phyloP scores from a whole-genome alignment of 2,888 invertebrate genomes.

The Phortica magna region DNA sequence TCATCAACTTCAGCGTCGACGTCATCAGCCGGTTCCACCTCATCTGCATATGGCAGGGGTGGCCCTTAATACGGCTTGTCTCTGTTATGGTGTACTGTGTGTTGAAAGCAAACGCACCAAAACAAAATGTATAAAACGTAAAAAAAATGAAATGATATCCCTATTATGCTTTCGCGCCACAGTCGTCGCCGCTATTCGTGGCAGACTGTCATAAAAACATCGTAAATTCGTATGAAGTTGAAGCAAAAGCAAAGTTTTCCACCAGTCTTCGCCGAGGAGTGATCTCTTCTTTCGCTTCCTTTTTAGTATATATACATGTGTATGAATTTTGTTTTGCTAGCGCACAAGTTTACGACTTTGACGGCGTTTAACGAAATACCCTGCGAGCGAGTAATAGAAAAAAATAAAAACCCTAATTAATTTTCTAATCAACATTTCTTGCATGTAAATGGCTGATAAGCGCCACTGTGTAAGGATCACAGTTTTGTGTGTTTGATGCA shows the following conservation, averaged over 20 bases:
- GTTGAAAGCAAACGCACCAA: background rate
- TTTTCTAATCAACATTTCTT: conserved; percentile 68
- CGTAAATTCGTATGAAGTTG: conserved; percentile 63
- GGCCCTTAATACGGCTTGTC: background rate
- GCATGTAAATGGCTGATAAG: conserved; percentile 63
- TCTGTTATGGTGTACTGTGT: too few species aligned
- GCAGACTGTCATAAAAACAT: conserved; percentile 74
- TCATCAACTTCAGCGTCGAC: background rate
- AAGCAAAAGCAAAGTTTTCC: conserved; percentile 60
- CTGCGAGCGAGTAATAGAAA: conserved; percentile 32
- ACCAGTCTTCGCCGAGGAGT: conserved; percentile 18
- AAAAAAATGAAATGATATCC: background rate
- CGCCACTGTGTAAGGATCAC: background rate
- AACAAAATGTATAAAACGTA: background rate
- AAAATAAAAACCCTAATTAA: conserved; percentile 69
- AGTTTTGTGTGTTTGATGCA: too few species aligned
- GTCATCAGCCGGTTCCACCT: conserved; percentile 44
- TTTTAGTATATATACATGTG: background rate
- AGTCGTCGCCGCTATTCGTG: conserved; percentile 61
- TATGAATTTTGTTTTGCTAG: conserved; percentile 37
- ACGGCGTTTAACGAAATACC: background rate
- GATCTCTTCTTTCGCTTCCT: too few species aligned
- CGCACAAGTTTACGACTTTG: conserved; percentile 23
- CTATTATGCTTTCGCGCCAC: background rate
- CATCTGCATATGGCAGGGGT: conserved; percentile 62